A percentile compares a stretch with the other conserved stretches of the same genome.
These are phyloP conservation scores for Parotocinclus haroldoi DNA, from an alignment of 2,797 vertebrate genomes.

Conservation along the genomic window DNA sequence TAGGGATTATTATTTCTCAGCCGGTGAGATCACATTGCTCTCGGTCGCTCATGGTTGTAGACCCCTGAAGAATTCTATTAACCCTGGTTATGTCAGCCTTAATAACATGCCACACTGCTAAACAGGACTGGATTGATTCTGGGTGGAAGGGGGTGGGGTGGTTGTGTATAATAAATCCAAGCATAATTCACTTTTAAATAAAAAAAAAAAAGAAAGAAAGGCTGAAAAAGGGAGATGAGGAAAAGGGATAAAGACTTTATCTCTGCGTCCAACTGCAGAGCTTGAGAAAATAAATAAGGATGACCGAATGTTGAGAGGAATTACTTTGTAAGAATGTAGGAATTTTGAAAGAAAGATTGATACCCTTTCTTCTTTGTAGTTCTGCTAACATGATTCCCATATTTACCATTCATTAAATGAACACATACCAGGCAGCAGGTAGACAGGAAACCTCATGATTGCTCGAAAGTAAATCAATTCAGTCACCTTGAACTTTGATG, in stretches of 20 bases:
- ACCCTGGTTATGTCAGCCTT: conserved; percentile 66
- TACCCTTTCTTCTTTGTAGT: conserved; percentile 52
- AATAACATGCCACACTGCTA: conserved; percentile 65
- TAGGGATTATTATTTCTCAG: conserved; percentile 62
- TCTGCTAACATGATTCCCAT: conserved; percentile 53
- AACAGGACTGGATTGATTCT: conserved; percentile 56
- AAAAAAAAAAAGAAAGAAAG: conserved; percentile 47
- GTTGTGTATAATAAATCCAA: conserved; percentile 52
- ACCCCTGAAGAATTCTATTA: conserved; percentile 72
- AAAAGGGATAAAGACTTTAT: conserved; percentile 42
- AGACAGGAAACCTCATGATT: conserved; percentile 41
- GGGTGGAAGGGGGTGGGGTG: conserved; percentile 39
- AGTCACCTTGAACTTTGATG: conserved; percentile 67
- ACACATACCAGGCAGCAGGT: conserved; percentile 49
- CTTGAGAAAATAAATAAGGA: conserved; percentile 46
- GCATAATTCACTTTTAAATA: conserved; percentile 61
- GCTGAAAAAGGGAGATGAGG: neutral
- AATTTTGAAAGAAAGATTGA: conserved; percentile 47
- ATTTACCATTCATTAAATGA: conserved; percentile 58
- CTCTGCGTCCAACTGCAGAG: conserved; percentile 26
- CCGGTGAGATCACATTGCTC: conserved; percentile 58
- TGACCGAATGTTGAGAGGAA: conserved; percentile 40
- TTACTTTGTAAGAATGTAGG: conserved; percentile 34
- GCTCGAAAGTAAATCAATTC: conserved; percentile 59
- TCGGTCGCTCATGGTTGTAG: conserved; percentile 56